Conservation (phyloP, 2,113 vertebrate genomes). For the Alectura lathami region DNA sequence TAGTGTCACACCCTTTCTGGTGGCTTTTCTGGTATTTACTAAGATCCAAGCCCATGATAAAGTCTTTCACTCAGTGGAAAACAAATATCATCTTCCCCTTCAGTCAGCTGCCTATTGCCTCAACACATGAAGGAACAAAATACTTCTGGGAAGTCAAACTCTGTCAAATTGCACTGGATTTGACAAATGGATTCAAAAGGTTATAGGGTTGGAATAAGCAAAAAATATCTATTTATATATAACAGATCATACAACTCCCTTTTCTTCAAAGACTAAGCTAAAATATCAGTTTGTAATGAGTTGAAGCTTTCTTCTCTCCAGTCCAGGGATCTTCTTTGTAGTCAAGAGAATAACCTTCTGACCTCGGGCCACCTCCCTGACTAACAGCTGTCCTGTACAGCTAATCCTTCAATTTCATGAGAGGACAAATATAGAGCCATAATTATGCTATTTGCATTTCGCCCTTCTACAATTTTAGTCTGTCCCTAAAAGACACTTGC, state of each 20-base stretch:
- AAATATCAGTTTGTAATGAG: not conserved
- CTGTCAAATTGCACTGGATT: not conserved
- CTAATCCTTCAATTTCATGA: constrained; percentile 67
- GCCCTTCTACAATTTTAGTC: constrained; percentile 45
- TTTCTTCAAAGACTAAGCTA: not conserved
- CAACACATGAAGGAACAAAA: not conserved
- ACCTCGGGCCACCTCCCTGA: constrained; percentile 44
- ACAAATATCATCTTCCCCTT: not conserved
- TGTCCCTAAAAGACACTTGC: not conserved
- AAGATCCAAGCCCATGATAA: not conserved
- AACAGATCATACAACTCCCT: not conserved
- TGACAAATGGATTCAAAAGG: not conserved
- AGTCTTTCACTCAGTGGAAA: not conserved
- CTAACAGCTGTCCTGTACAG: not conserved
- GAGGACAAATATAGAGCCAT: constrained; percentile 25
- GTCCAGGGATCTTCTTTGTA: not conserved
- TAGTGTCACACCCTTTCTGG: not conserved
- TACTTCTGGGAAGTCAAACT: not conserved
- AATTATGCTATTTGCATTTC: constrained; percentile 59
- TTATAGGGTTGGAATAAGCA: not conserved
- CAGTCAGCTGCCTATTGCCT: not conserved
- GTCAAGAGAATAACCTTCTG: constrained; percentile 38
- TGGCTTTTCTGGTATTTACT: not conserved
- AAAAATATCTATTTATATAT: not conserved
- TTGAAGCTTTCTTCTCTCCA: not conserved